phyloP scores from a whole-genome alignment of 2,113 vertebrate species.

The Athene cunicularia region DNA sequence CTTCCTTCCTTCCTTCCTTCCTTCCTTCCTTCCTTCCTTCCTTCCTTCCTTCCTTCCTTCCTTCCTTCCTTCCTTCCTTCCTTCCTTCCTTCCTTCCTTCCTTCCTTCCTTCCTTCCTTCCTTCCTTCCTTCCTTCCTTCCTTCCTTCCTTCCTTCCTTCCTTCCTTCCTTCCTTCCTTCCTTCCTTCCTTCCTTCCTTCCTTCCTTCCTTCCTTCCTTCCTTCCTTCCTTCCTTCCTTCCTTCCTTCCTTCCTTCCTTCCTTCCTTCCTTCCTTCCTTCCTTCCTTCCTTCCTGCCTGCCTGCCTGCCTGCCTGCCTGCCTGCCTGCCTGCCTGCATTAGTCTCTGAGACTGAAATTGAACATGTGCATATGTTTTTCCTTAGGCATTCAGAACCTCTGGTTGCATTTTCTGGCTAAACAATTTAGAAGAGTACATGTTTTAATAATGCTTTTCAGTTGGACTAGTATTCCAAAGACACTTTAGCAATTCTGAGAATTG shows the following conservation, averaged over 20 bases:
- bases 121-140: not conserved
- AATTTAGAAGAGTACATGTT: not conserved
- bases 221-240: not conserved
- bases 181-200: not conserved
- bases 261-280: not conserved
- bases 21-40: not conserved
- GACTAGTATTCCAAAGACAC: not conserved
- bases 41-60: not conserved
- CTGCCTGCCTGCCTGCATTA: no score
- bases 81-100: not conserved
- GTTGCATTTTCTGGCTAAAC: constrained; percentile 4
- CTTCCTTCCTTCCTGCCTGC: not conserved
- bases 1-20: not conserved
- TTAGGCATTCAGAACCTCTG: not conserved
- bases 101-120: not conserved
- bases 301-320: no score
- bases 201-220: not conserved
- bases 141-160: not conserved
- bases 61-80: not conserved
- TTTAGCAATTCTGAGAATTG: not conserved
- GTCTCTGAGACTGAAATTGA: not conserved
- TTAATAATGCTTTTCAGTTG: not conserved
- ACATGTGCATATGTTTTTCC: not conserved
- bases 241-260: not conserved
- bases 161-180: not conserved